Conservation (phyloP, 2,113 vertebrate species). For the Sporophila hypoxantha region DNA sequence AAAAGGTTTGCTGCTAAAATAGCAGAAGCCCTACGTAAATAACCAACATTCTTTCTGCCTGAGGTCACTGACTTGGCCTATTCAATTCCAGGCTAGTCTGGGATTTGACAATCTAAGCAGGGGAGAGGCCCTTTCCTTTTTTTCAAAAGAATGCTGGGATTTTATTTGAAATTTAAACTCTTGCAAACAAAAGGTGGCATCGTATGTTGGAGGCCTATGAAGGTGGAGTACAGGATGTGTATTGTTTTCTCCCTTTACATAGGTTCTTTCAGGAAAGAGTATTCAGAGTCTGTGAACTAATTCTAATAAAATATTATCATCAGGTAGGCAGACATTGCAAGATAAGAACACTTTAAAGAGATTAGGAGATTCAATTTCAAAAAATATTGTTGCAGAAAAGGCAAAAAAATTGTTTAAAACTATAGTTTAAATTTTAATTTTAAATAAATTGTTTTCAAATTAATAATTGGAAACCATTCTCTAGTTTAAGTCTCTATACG, state of each 20-base stretch:
- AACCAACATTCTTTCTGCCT: constrained; percentile 89
- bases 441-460: not conserved
- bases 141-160: constrained; percentile 64
- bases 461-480: not conserved
- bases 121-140: constrained; percentile 61
- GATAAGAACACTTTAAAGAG: not conserved
- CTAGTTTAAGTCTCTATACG: too few species aligned
- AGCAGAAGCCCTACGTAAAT: constrained; percentile 83
- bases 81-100: constrained; percentile 75
- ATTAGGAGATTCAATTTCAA: not conserved
- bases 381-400: not conserved
- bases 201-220: constrained; percentile 60
- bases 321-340: not conserved
- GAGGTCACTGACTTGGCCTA: constrained; percentile 92
- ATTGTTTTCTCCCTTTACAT: constrained; percentile 62
- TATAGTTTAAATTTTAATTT: not conserved
- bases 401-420: not conserved
- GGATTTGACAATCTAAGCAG: constrained; percentile 66
- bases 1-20: constrained; percentile 75
- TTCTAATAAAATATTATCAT: constrained; percentile 33
- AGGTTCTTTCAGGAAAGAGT: constrained; percentile 42
- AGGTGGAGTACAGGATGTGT: constrained; percentile 62
- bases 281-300: constrained; percentile 43
- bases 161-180: constrained; percentile 67
- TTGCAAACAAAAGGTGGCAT: constrained; percentile 66